These are phyloP conservation scores for Trachelus iudaicus DNA, from an alignment of 2,888 invertebrate species.

Conservation along the genomic window DNA sequence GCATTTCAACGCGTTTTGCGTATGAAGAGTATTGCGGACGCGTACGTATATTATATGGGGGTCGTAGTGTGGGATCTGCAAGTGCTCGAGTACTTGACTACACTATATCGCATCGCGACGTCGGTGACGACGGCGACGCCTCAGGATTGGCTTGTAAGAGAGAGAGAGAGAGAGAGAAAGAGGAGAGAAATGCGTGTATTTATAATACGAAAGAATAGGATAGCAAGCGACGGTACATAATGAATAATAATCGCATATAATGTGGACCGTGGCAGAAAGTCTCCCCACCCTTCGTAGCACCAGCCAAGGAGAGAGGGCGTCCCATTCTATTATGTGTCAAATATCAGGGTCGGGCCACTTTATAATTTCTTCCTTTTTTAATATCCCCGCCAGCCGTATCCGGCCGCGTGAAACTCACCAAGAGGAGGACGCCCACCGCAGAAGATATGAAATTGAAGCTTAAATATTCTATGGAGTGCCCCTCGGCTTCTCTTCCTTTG, in stretches of 20 bases:
- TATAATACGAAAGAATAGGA: constrained; percentile 5
- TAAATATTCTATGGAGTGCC: constrained; percentile 64
- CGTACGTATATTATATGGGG: not conserved
- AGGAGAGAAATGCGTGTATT: constrained; percentile 7
- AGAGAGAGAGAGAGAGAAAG: constrained; percentile 10
- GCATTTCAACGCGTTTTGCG: constrained; percentile 47
- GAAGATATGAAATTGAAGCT: constrained; percentile 64
- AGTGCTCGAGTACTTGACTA: not conserved
- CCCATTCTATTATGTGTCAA: constrained; percentile 51
- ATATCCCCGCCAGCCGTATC: constrained; percentile 41
- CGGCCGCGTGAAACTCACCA: constrained; percentile 12
- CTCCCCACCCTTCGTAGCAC: constrained; percentile 8
- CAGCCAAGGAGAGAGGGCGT: constrained; percentile 1
- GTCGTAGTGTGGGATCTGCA: not conserved
- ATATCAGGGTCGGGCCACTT: constrained; percentile 46
- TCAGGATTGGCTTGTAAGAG: constrained; percentile 24
- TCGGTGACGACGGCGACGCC: constrained; percentile 26
- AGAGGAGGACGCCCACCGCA: constrained; percentile 31
- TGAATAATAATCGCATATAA: constrained; percentile 62
- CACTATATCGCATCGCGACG: constrained; percentile 17
- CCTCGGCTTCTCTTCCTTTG: constrained; percentile 31
- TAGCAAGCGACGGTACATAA: constrained; percentile 49
- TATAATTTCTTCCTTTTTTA: constrained; percentile 53
- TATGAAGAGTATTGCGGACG: not conserved
- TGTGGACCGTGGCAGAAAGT: constrained; percentile 26